These are phyloP conservation scores for Megalops cyprinoides DNA, from an alignment of 2,797 vertebrate species.

Conservation along the genomic window DNA sequence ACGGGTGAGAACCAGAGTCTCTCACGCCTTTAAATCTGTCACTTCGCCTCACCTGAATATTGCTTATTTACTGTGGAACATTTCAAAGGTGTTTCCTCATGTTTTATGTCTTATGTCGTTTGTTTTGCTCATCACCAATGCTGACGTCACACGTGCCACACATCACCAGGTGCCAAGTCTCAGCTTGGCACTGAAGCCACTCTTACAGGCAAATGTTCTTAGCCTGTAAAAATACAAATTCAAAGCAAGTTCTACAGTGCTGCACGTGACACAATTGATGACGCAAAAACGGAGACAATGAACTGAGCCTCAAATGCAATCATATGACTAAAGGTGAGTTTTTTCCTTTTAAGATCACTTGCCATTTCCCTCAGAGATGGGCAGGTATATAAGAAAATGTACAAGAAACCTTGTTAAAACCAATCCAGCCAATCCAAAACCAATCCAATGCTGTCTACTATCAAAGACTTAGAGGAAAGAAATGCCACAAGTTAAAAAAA, in stretches of 20 bases:
- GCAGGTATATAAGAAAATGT: background rate
- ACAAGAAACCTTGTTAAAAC: background rate
- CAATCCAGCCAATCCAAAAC: no score
- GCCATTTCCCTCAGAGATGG: background rate
- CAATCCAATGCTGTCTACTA: slow-evolving; percentile 20
- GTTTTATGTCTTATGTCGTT: background rate
- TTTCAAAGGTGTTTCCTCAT: background rate
- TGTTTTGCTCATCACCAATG: background rate
- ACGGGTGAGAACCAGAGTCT: background rate
- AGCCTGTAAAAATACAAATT: no score
- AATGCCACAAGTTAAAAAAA: slow-evolving; percentile 25
- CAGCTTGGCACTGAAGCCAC: no score
- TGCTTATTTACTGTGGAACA: no score
- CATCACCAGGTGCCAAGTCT: no score
- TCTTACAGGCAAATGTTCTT: no score
- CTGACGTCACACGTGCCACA: background rate
- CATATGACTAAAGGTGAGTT: background rate
- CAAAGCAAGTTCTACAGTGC: no score
- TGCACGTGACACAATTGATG: no score
- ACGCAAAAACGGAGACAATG: no score
- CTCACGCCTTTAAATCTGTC: background rate
- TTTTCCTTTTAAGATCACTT: background rate
- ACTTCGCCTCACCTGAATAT: no score
- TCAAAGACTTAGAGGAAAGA: slow-evolving; percentile 5
- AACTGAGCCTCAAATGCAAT: no score